Conservation (phyloP, 1,140 invertebrate genomes). For the Papilio polytes region DNA sequence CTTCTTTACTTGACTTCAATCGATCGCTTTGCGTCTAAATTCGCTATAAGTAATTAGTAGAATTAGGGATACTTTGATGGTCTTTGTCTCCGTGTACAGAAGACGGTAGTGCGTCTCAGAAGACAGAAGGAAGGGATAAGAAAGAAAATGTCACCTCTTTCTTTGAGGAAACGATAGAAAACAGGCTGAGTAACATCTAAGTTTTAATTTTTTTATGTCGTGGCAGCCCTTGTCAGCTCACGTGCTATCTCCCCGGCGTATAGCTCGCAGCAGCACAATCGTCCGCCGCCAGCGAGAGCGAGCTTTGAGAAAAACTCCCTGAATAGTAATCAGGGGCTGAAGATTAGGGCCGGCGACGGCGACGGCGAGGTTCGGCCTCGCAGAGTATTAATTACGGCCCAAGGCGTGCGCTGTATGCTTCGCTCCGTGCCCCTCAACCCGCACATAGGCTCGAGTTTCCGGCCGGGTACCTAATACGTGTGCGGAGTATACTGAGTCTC, state of each 20-base stretch:
- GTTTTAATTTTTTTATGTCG: not conserved
- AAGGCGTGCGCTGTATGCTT: slow-evolving; percentile 56
- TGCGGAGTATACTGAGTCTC: slow-evolving; percentile 55
- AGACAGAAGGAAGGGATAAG: not conserved
- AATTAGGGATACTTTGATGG: not conserved
- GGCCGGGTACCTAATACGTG: slow-evolving; percentile 68
- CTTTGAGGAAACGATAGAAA: too few species aligned
- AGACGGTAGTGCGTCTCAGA: not conserved
- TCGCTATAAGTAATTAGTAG: not conserved
- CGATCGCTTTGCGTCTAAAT: too few species aligned
- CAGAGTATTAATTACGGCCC: slow-evolving; percentile 78
- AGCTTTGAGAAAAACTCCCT: slow-evolving; percentile 57
- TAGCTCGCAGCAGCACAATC: slow-evolving; percentile 22
- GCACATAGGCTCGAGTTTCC: slow-evolving; percentile 72
- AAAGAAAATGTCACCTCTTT: too few species aligned
- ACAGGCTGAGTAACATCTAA: too few species aligned
- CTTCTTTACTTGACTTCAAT: not conserved
- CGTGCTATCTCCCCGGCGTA: slow-evolving; percentile 36
- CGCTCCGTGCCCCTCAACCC: slow-evolving; percentile 36
- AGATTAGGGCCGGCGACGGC: slow-evolving; percentile 57
- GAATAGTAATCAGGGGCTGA: slow-evolving; percentile 68
- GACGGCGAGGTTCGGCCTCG: slow-evolving; percentile 50
- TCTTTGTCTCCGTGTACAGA: not conserved
- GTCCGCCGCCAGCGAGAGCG: slow-evolving; percentile 50
- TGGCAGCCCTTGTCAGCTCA: slow-evolving; percentile 10